Base-by-base conservation (phyloP, 2,888 invertebrate genomes). In the Lepidochrysops patricia region DNA sequence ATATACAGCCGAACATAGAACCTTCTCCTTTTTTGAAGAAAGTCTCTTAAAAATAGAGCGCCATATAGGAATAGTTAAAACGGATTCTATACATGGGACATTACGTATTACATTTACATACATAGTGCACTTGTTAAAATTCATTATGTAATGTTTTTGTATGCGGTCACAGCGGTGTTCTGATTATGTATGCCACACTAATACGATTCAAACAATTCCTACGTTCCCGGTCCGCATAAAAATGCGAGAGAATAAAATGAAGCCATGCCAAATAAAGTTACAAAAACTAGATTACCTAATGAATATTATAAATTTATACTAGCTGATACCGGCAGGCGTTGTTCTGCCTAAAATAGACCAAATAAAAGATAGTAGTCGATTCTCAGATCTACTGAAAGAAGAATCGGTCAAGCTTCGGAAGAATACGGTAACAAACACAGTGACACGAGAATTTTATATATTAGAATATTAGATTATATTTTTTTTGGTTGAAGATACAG, bases 1-100 rank as follows among this genome's bases (percentile, higher is more conserved):
- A n/a, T n/a, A n/a, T n/a, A n/a, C n/a, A n/a, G n/a, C n/a, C n/a
- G n/a, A n/a, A n/a, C n/a, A n/a, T n/a, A n/a, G n/a, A n/a, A n/a
- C n/a, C n/a, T n/a, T n/a, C n/a, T n/a, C n/a, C n/a, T n/a, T n/a
- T n/a, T n/a, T n/a, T n/a, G n/a, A n/a, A n/a, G n/a, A n/a, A n/a
- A n/a, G n/a, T n/a, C n/a, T n/a, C 35, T 61, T 43, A 43, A 58
- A 62, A 56, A 23, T 60, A 32, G 57, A 62, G 57, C 60, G 37
- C 29, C 37, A 54, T 62, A 63, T 62, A 58, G 60, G 58, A 56
- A 63, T 63, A 63, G 37, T 64, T 63, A 34, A 61, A 57, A 59
- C 35, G 50, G 52, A 61, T 48, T 35, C 29, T 19, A 48, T 54
- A 54, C 35, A 61, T 19, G 26, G 13, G 32, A 48, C 23, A 52